Base-by-base conservation (phyloP, 2,888 invertebrate genomes). In the Cantharis rufa region DNA sequence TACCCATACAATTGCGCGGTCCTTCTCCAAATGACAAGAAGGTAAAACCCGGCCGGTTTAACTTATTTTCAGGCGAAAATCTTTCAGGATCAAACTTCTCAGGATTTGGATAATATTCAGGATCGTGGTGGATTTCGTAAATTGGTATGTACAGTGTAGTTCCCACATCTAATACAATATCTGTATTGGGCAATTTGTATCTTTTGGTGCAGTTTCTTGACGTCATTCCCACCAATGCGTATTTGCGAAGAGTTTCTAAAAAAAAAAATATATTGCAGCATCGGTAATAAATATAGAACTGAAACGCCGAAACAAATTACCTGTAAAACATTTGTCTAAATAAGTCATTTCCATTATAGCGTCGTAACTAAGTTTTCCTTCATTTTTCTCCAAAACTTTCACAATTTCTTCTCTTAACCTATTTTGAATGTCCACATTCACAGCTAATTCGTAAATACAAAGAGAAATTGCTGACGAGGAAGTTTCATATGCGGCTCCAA, bases 81-180 rank as follows among this genome's bases (percentile, higher is more conserved):
- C 92, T 88, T 16, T 92, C 91, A 0, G 93, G 93, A 69, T 90
- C 89, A 78, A 93, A 93, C 28, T 88, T 88, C 1, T 91, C 89
- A 0, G 93, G 93, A 11, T 93, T 89, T 0, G 91, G 90, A 75
- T 83, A 84, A 75, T 83, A 82, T 71, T 84, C 84, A 7, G 83
- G 82, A 78, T 85, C 84, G 64, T 81, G 80, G 11, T 85, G 84
- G 21, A 85, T 77, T 9, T 83, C 85, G 69, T 82, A 78, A 73
- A 82, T 82, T 1, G 83, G 78, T 32, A 86, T 79, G 69, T 82
- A 32, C 2, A 84, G 80, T 7, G 80, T 76, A 1, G 80, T 81
- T 3, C 80, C 81, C 70, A 82, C 82, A 75, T 84, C 82, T 21
- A 86, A 28, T 1, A 72, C 78, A 11, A 82, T 21, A 69, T 82